Percentiles rank a stretch among this genome's conserved stretches.
phyloP scores from a whole-genome alignment of 2,888 invertebrate genomes.

The Dendrolimus pini region DNA sequence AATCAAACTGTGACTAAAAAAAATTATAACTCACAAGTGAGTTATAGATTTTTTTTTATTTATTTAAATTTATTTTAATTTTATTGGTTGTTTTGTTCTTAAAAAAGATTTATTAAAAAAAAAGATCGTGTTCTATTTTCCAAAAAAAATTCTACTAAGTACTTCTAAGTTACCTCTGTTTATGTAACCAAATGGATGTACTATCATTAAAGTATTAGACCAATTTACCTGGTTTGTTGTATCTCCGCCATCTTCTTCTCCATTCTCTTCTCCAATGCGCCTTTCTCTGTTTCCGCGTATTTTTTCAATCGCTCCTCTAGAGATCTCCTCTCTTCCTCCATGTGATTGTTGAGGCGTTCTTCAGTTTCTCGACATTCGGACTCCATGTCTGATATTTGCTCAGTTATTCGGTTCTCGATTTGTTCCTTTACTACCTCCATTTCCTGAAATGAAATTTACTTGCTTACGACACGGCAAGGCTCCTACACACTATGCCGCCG shows the following conservation, averaged over 20 bases:
- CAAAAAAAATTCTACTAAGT: too few species aligned
- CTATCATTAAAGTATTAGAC: background rate
- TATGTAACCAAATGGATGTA: too few species aligned
- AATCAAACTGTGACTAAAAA: too few species aligned
- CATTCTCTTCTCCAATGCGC: constrained; percentile 29
- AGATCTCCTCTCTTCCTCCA: constrained; percentile 33
- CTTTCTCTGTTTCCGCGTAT: constrained; percentile 27
- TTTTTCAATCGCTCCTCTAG: constrained; percentile 48
- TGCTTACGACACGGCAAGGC: too few species aligned
- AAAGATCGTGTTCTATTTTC: too few species aligned
- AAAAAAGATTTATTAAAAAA: too few species aligned
- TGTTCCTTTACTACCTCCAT: constrained; percentile 29
- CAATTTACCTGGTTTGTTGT: constrained; percentile 5
- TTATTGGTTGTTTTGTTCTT: too few species aligned
- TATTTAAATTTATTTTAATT: too few species aligned
- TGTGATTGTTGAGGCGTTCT: constrained; percentile 30
- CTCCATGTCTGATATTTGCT: constrained; percentile 34
- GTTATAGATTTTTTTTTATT: too few species aligned
- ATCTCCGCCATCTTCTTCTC: constrained; percentile 23
- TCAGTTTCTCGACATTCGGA: constrained; percentile 29
- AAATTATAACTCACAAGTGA: too few species aligned
- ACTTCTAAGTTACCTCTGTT: too few species aligned
- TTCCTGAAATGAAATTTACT: constrained; percentile 22
- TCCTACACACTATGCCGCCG: too few species aligned
- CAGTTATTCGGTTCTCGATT: constrained; percentile 26